phyloP scores from a whole-genome alignment of 2,888 invertebrate species.

The Rhopalosiphum nymphaeae region DNA sequence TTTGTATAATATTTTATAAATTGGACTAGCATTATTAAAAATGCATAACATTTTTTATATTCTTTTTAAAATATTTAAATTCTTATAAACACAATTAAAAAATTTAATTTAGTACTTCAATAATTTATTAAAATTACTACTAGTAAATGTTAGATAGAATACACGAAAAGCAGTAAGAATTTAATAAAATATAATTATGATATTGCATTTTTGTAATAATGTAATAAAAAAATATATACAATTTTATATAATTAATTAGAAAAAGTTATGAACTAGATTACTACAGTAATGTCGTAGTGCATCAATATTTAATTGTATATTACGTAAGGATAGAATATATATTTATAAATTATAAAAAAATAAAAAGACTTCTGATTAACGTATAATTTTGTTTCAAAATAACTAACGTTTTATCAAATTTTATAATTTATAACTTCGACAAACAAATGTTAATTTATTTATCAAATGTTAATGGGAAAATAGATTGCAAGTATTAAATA shows the following conservation, averaged over 20 bases:
- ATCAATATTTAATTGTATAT: not conserved
- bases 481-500: not conserved
- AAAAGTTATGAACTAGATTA: not conserved
- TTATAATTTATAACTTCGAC: not conserved
- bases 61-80: not conserved
- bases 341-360: not conserved
- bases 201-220: not conserved
- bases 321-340: not conserved
- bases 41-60: not conserved
- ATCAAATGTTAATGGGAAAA: not conserved
- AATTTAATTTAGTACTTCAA: not conserved
- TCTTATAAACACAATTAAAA: not conserved
- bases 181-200: not conserved
- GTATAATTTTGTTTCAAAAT: constrained; percentile 3
- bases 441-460: not conserved
- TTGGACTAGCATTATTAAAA: not conserved
- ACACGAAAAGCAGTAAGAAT: not conserved
- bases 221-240: not conserved
- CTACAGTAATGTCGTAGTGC: not conserved
- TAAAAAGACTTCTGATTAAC: not conserved
- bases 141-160: not conserved
- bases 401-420: not conserved
- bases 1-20: not conserved
- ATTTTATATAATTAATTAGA: not conserved
- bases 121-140: not conserved